Evolutionary conservation across 2,113 vertebrate genomes (phyloP).

Genomic region (Picathartes gymnocephalus): DNA sequence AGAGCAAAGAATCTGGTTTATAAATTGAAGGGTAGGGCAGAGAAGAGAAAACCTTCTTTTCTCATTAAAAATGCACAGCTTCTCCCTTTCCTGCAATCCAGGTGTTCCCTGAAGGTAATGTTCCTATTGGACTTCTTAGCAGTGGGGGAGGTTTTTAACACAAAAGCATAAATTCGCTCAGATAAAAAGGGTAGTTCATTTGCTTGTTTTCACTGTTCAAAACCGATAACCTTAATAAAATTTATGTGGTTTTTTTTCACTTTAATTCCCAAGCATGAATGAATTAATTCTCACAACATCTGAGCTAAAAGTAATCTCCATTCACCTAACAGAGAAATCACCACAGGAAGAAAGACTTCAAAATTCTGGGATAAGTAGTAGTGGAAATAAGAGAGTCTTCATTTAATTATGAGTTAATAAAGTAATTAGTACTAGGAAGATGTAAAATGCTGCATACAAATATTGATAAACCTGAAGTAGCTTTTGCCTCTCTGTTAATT

Average conservation of each 20-base stretch:
- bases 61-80: not conserved
- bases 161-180: not conserved
- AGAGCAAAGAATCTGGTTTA: not conserved
- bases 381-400: not conserved
- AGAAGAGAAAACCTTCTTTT: not conserved
- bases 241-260: accelerated
- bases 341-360: not conserved
- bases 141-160: not conserved
- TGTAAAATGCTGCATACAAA: not conserved
- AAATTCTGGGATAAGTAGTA: not conserved
- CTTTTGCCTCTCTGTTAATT: not conserved
- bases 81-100: not conserved
- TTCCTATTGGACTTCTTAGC: not conserved
- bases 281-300: not conserved
- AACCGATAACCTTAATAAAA: not conserved
- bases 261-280: not conserved
- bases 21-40: not conserved
- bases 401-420: not conserved
- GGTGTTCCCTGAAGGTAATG: not conserved
- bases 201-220: not conserved
- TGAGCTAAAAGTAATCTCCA: not conserved
- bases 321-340: not conserved
- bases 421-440: not conserved
- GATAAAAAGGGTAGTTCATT: not conserved
- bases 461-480: not conserved